Evolutionary conservation across 37 sponge, comb jelly and placozoan species (phyloP), one percentile per base, ranked within the genome.

Genomic region (Eunapius fragilis): DNA sequence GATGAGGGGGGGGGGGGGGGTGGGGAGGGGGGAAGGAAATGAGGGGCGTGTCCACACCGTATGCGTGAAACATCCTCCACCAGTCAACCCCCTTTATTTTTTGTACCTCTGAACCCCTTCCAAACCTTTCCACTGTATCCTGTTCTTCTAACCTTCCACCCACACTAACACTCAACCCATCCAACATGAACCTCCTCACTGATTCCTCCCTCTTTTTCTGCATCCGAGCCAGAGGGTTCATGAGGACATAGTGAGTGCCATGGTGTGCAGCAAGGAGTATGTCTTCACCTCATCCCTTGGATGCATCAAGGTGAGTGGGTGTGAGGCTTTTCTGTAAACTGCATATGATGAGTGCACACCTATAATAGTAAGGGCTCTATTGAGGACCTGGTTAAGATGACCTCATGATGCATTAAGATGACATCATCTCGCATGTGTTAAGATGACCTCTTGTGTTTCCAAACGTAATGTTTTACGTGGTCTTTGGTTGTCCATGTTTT

Each of bases 211-310:
- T 17, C 2, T 31, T 7, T 30, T 33, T n/a, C 74, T 3, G 37
- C 41, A 68, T 25, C 67, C 0, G 0, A n/a, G 31, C 0, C 74
- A 94, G 95, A 79, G 83, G 37, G 95, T 89, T 13, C 95, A 94
- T 72, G 89, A 94, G 28, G 86, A 79, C 27, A 86, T 94, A 77
- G 71, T 88, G 69, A 94, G 89, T 86, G 91, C 95, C 23, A 88
- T 94, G 92, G 79, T 87, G 2, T 86, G 85, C 75, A 91, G 85
- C 30, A 86, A 89, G 37, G 80, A 88, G 37, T 91, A 82, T 82
- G 70, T 94, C 74, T 88, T 80, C 85, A 88, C 95, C 24, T 91
- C 92, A 28, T 94, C 89, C 23, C 74, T 84, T 9, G 95, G 88
- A 11, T 82, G 89, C 45, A 88, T 94, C 79, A 94, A 94, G 86